Evolutionary conservation across 2,888 invertebrate genomes (phyloP), one percentile per base, ranked within the genome.

Genomic region (Xanthorhoe spadicearia): DNA sequence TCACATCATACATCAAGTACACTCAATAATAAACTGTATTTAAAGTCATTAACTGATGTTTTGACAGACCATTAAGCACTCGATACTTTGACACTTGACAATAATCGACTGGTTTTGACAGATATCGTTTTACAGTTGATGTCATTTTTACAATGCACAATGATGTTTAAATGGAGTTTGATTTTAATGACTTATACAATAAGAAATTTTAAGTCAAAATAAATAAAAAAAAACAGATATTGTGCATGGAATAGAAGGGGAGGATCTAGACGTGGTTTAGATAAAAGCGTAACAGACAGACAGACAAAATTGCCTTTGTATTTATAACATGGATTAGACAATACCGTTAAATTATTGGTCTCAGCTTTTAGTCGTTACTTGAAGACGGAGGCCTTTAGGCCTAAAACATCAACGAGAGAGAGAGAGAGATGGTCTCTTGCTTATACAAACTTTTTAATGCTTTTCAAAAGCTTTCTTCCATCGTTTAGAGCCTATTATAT

Each of bases 1-100:
- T 88, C 89, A 87, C 91, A 90, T 83, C 79, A 89, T 91, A 83
- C 82, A 86, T 90, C 86, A 85, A 80, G 68, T 71, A 74, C 78
- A 75, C 68, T 72, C 69, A 64, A 78, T 83, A 79, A 78, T 84
- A 81, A 82, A 73, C 69, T 78, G 78, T 64, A 58, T 84, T 76
- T 76, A 76, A 79, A 81, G 82, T 86, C 88, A 89, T 91, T 90
- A 88, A 82, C 77, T 77, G 82, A 84, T 89, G 88, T 92, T 92
- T 90, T 90, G 92, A 92, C 90, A 92, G 84, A 84, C 90, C 90
- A 92, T 92, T 92, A 88, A 80, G 78, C 81, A 76, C 62, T 67
- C 46, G 62, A 73, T 54, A 74, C 74, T 79, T 83, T 84, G 88
- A 87, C 84, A 88, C 79, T 79, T 82, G 70, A 77, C 83, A 83